Base-by-base conservation (phyloP, 2,888 invertebrate species). In the Noctua fimbriata region DNA sequence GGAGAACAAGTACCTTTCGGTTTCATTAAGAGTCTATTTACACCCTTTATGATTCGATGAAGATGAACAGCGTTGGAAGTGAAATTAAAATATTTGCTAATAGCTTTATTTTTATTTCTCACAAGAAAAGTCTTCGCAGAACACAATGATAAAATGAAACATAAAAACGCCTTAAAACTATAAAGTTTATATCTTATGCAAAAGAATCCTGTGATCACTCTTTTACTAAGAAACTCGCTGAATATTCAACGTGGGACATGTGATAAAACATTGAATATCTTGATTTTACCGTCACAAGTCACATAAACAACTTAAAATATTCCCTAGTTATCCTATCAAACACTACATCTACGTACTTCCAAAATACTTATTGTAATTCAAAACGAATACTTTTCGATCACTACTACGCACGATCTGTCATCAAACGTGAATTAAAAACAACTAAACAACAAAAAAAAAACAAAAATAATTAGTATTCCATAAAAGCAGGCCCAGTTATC, bases 401-500 rank as follows among this genome's bases (percentile, higher is more conserved):
- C 55, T 63, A 65, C 47, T 69, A 76, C 77, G 60, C 78, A 84
- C 66, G 78, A 70, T 70, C 36, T 80, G 78, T 73, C 84, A 77
- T 87, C 79, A 81, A 76, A 73, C 10, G 55, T 73, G 44, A 78
- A 78, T 73, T 72, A 85, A 83, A 79, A 76, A 79, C 7, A 18
- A 73, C 16, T 47, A 77, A 81, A 75, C 32, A 71, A n/a, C n/a
- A 83, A 72, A 76, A 78, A 80, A 73, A 69, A 67, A 4, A 41
- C n/a, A 10, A 47, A 28, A 28, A 52, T 41, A 70, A 86, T 94
- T 94, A 89, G 92, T 94, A 95, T 94, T 93, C 94, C 83, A 83
- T 82, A 81, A 89, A 88, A 89, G 88, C 76, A 82, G 79, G 72
- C 77, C 76, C 69, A 89, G 90, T 89, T 88, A 86, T 89, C 88